These are phyloP conservation scores for Nerophis ophidion DNA, from an alignment of 2,113 vertebrate species.

Conservation along the genomic window DNA sequence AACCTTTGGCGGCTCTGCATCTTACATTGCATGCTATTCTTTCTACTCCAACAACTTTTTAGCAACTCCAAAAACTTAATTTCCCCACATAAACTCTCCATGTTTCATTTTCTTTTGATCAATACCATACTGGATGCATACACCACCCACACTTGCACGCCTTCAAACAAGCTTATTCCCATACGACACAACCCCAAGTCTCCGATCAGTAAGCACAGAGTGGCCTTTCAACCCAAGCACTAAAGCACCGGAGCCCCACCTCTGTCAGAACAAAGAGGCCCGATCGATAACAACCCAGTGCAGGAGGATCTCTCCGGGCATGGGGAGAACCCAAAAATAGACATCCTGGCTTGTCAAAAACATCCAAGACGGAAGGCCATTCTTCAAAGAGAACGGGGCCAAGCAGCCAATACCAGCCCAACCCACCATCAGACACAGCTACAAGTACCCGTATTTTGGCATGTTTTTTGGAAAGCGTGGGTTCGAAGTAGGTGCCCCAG, in stretches of 20 bases:
- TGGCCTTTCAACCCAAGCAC: conserved; percentile 61
- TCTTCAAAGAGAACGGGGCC: conserved; percentile 69
- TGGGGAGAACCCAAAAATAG: conserved; percentile 74
- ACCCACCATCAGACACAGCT: conserved; percentile 54
- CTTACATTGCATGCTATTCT: no score
- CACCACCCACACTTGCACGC: conserved; percentile 54
- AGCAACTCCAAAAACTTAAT: conserved; percentile 46
- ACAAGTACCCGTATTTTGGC: conserved; percentile 64
- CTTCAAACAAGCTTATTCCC: conserved; percentile 69
- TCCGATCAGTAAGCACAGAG: conserved; percentile 64
- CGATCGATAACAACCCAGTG: conserved; percentile 69
- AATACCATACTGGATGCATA: conserved; percentile 64
- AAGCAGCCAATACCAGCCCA: conserved; percentile 62
- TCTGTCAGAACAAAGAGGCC: conserved; percentile 67
- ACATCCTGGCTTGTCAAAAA: conserved; percentile 66
- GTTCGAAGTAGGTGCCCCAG: conserved; percentile 67
- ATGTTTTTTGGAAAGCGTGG: conserved; percentile 72
- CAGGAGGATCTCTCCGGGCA: conserved; percentile 63
- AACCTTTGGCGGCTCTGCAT: no score
- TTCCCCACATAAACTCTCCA: conserved; percentile 46
- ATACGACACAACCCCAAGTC: conserved; percentile 56
- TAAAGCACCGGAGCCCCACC: conserved; percentile 66
- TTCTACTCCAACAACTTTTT: conserved; percentile 27
- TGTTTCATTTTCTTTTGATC: conserved; percentile 65
- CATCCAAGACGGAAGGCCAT: conserved; percentile 61